Evolutionary conservation across 2,113 vertebrate species (phyloP).

Genomic region (Campylomormyrus tamandua): DNA sequence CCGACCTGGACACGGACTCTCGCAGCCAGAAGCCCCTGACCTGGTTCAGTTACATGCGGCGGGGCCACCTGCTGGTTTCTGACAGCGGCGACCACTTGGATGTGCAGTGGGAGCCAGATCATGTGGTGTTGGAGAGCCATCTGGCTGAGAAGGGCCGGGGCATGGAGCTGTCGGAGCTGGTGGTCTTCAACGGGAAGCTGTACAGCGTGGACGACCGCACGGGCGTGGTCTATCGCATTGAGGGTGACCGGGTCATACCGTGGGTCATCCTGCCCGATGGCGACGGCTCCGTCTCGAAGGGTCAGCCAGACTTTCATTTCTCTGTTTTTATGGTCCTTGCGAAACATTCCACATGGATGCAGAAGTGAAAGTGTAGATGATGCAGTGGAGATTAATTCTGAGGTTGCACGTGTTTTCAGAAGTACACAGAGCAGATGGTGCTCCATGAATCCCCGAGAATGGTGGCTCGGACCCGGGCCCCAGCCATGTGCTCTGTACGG

Average conservation of each 20-base stretch:
- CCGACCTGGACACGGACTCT: slow-evolving; percentile 78
- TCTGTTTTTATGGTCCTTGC: background rate
- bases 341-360: background rate
- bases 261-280: slow-evolving; percentile 92
- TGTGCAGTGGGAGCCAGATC: slow-evolving; percentile 75
- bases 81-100: slow-evolving; percentile 65
- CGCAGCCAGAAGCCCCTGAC: slow-evolving; percentile 66
- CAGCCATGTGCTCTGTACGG: background rate
- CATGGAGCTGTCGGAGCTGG: slow-evolving; percentile 93
- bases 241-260: slow-evolving; percentile 75
- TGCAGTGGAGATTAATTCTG: background rate
- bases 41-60: slow-evolving; percentile 87
- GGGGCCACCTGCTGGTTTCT: slow-evolving; percentile 73
- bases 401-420: background rate
- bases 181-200: slow-evolving; percentile 85
- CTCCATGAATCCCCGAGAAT: background rate
- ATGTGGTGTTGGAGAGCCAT: slow-evolving; percentile 68
- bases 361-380: background rate
- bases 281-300: slow-evolving; percentile 81
- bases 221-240: slow-evolving; percentile 79
- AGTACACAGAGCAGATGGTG: background rate
- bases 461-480: background rate
- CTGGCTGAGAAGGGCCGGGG: slow-evolving; percentile 84
- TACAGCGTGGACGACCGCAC: slow-evolving; percentile 89
- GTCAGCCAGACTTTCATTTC: slow-evolving; percentile 48